Evolutionary conservation across 2,113 vertebrate genomes (phyloP), one percentile per base, ranked within the genome.

Genomic region (Rhineura floridana): DNA sequence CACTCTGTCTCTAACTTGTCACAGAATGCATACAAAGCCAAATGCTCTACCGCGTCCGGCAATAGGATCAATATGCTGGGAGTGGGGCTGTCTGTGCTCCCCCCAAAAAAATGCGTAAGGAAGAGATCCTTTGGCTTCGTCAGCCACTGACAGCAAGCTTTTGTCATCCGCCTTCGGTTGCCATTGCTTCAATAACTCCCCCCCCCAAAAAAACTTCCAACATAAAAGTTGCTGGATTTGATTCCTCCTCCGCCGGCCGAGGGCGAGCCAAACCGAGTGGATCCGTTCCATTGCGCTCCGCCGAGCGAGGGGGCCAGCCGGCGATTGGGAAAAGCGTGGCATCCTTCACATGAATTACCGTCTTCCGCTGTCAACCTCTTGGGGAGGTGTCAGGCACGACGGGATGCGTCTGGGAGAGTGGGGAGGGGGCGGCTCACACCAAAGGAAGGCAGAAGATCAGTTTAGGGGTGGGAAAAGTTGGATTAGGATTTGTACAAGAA

Each of bases 291-390:
- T 84, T 82, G 87, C 89, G 92, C 79, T 46, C 81, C 93, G 91
- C 83, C 90, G 81, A 94, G 84, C 90, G 89, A 75, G 91, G 93
- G 94, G 93, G 92, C 91, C 95, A 96, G 95, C 95, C 93, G 95
- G 94, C 94, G 95, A 92, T 19, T 96, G 95, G 91, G 88, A 96
- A 96, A 96, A 93, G 95, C 95, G 93, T 95, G 95, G 96, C 94
- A 96, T 96, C 96, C 96, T 96, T 96, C 95, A 95, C 95, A 94
- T 91, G 95, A 95, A 94, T 96, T 95, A 89, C 89, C 72, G 81
- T 91, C 79, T 85, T 93, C 85, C n/a, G n/a, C n/a, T 91, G 88
- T 89, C 93, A 96, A 59, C 86, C 55, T 95, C 94, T 67, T 91
- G 87, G 90, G 94, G 91, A 95, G 93, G 81, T 86, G 94, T 55